phyloP scores from a whole-genome alignment of 2,797 vertebrate genomes.

The Megalops cyprinoides region DNA sequence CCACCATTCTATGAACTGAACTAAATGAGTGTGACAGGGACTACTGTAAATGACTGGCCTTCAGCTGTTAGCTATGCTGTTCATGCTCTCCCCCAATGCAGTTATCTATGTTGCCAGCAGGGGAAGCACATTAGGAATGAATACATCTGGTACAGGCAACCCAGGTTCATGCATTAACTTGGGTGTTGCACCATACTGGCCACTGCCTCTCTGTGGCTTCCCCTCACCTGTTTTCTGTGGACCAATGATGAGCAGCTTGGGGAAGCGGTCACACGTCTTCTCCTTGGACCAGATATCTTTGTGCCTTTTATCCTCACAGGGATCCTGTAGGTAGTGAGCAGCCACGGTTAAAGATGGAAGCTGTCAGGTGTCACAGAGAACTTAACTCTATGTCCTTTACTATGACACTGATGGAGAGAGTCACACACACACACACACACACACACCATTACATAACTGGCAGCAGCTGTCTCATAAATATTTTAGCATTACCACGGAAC shows the following conservation, averaged over 20 bases:
- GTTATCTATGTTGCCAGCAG: neutral
- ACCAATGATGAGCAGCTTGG: conserved; percentile 96
- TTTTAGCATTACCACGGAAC: neutral
- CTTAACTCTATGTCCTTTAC: neutral
- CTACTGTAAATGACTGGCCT: neutral
- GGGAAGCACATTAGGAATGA: too few species aligned
- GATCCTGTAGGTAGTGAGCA: conserved; percentile 81
- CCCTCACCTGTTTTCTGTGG: conserved; percentile 94
- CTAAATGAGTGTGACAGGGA: neutral
- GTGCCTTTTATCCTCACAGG: conserved; percentile 98
- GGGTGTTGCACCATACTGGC: neutral
- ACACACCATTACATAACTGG: neutral
- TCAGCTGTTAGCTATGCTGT: neutral
- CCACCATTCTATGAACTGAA: conserved; percentile 28
- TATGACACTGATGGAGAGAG: neutral
- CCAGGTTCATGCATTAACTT: neutral
- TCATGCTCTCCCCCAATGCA: neutral
- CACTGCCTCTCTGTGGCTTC: conserved; percentile 41
- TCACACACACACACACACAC: neutral
- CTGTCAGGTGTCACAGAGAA: neutral
- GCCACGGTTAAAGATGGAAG: conserved; percentile 29
- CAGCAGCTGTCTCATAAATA: neutral
- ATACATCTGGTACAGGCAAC: neutral
- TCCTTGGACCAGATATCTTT: conserved; percentile 99
- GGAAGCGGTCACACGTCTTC: conserved; percentile 98